Evolutionary conservation across 2,797 vertebrate genomes (phyloP).

Genomic region (Erpetoichthys calabaricus): DNA sequence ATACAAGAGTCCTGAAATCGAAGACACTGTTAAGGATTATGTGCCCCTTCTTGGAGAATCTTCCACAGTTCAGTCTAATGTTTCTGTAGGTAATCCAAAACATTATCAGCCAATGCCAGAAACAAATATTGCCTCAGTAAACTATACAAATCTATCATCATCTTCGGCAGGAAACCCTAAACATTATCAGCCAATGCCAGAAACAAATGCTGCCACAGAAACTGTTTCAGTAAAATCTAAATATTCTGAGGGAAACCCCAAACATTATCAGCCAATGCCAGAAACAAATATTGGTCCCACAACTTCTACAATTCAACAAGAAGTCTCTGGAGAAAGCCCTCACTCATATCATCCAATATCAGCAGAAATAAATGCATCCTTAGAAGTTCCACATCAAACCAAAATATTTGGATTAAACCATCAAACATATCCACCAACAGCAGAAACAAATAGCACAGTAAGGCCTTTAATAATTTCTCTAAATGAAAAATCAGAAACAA

Average conservation of each 20-base stretch:
- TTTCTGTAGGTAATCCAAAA: constrained; percentile 15
- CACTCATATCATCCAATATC: too few species aligned
- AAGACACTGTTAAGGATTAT: constrained; percentile 22
- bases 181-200: constrained; percentile 5
- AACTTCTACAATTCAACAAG: too few species aligned
- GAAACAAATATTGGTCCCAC: neutral
- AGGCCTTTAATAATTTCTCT: too few species aligned
- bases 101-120: constrained; percentile 5
- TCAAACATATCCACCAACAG: too few species aligned
- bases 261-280: constrained; percentile 22
- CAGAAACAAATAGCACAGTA: too few species aligned
- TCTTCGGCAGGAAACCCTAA: constrained; percentile 14
- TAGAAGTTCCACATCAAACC: too few species aligned
- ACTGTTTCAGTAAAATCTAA: neutral
- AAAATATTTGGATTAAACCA: too few species aligned
- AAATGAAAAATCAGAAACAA: too few species aligned
- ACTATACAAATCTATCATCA: neutral
- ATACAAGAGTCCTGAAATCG: constrained; percentile 28
- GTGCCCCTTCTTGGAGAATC: constrained; percentile 20
- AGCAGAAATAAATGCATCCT: too few species aligned
- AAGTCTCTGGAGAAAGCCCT: too few species aligned
- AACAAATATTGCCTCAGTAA: neutral
- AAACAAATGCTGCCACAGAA: neutral
- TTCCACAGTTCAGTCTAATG: neutral
- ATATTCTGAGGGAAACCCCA: constrained; percentile 13